Evolutionary conservation across 2,797 vertebrate genomes (phyloP), one percentile per base, ranked within the genome.

Genomic region (Hyperoplus lanceolatus): DNA sequence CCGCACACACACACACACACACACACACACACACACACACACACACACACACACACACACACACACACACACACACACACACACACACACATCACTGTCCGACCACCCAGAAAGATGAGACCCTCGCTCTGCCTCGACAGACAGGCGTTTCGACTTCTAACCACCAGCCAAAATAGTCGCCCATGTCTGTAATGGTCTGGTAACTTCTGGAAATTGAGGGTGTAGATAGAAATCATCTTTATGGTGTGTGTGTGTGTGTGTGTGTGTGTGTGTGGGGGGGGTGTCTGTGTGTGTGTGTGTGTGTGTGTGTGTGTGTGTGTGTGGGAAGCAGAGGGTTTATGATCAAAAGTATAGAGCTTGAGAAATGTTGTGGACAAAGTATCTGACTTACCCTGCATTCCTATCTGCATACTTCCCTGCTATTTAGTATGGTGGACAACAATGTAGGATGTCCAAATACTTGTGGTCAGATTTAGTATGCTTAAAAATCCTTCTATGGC

Each of bases 141-240:
- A 69, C 85, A 42, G 3, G 29, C 29, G 29, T 29, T 68, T 85
- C 72, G 16, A 77, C 82, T 86, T 63, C 74, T 69, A 69, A 62
- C 84, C 67, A 46, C 46, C 70, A 46, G 53, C 70, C 64, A 51
- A 68, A 77, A 80, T 70, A 86, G 79, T 73, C 70, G 41, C 60
- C 21, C 4, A 82, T 55, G 65, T 74, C 78, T 81, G 84, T 81
- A 79, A 91, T 83, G 91, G 91, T 91, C 86, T 83, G 80, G 77
- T 74, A 87, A 87, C 79, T 90, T 77, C 70, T 78, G 83, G 83
- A 89, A 89, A 92, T 90, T 85, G 87, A 90, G 83, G 72, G 79
- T 56, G 59, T 73, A 87, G 90, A 91, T 91, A 88, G 68, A 84
- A 77, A 90, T 89, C 87, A 49, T 80, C 79, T 67, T 73, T 29